Evolutionary conservation across 2,797 vertebrate genomes (phyloP).

Genomic region (Malacoraja senta): DNA sequence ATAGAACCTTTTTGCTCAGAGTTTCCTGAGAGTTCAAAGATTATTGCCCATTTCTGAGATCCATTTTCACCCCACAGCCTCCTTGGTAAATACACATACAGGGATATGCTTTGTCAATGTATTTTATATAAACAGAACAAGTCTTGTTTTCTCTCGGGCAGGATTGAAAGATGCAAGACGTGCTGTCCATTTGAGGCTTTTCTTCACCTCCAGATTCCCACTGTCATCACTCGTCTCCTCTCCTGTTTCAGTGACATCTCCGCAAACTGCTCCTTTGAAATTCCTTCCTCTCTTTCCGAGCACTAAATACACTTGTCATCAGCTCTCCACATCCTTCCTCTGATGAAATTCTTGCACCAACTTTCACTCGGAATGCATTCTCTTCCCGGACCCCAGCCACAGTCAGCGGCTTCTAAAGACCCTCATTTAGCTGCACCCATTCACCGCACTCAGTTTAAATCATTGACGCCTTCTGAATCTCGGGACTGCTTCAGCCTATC

Average conservation of each 20-base stretch:
- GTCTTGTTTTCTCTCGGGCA: not conserved
- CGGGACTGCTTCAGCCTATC: not conserved
- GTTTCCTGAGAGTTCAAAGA: not conserved
- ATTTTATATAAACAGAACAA: no score
- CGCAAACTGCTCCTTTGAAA: not conserved
- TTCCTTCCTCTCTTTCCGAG: not conserved
- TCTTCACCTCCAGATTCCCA: slow-evolving; percentile 16
- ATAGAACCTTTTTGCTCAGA: not conserved
- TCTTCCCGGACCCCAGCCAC: not conserved
- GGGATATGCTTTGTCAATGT: not conserved
- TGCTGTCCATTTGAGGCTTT: not conserved
- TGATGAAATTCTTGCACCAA: not conserved
- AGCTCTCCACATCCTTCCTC: not conserved
- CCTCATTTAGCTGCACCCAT: not conserved
- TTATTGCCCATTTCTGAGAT: not conserved
- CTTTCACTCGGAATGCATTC: not conserved
- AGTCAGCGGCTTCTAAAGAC: not conserved
- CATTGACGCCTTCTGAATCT: not conserved
- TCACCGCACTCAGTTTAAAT: not conserved
- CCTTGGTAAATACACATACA: not conserved
- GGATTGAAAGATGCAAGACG: not conserved
- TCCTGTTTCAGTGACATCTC: not conserved
- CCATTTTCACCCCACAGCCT: no score
- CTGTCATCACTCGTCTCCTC: not conserved
- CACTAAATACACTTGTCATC: not conserved